Evolutionary conservation across 2,797 vertebrate genomes (phyloP), one percentile per base, ranked within the genome.

Genomic region (Arremon brunneinucha): DNA sequence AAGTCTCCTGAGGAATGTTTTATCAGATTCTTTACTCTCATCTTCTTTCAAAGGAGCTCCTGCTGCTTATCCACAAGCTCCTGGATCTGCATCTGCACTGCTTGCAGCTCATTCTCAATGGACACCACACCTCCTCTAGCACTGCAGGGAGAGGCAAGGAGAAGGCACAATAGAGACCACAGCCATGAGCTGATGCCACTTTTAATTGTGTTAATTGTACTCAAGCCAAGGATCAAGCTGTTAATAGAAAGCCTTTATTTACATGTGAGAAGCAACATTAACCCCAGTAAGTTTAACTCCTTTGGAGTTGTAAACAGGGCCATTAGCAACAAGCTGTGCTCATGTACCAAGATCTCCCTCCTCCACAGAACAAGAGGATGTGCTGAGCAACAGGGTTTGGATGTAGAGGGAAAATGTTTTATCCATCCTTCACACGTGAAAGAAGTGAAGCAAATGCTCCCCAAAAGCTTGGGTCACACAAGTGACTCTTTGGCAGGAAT

Each of bases 1-100:
- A 83, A 14, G 28, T 93, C 79, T 55, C 96, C 97, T 8, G 98
- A 98, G 77, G 98, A 97, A 23, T 98, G 97, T 50, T 98, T 98
- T 91, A 99, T 97, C 77, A 94, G 97, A 70, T 94, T 98, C 65
- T 98, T 97, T 23, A 99, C 90, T 11, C 92, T 83, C 3, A 75
- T 97, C 96, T 98, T 99, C 75, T 97, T 98, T 47, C 98, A 83
- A 18, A 97, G 97, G 46, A 99, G 98, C 16, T 98, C 98, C 2
- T 98, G 87, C 87, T 99, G 99, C 67, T 98, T 98, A 96, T 99
- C 98, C 86, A 98, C 96, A 27, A 99, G 98, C 79, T 99, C 98
- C 24, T 98, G 92, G 28, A 99, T 98, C 97, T 99, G 98, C 80
- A 98, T 94, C 92, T 99, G 98, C 92, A 99, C 96, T 16, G 97